Evolutionary conservation across 2,797 vertebrate species (phyloP).

Genomic region (Bufotes viridis): DNA sequence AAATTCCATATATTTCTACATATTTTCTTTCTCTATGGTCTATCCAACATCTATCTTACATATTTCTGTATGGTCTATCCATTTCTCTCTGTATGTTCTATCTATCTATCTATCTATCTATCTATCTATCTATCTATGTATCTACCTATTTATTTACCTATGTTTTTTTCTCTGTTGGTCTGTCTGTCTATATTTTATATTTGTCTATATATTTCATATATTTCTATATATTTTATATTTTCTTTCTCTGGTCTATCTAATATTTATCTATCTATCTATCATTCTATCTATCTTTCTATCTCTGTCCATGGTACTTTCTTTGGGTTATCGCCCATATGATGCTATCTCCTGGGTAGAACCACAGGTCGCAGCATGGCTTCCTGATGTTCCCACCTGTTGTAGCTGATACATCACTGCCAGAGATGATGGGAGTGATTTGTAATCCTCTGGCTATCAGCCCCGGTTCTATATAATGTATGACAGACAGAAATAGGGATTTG

Average conservation of each 20-base stretch:
- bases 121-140: neutral
- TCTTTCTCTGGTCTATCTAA: neutral
- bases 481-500: neutral
- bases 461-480: neutral
- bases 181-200: neutral
- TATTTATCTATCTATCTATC: neutral
- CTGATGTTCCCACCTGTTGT: neutral
- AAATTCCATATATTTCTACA: too few relatives aligned
- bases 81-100: neutral
- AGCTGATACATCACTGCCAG: neutral
- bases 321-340: neutral
- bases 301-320: neutral
- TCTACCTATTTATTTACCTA: neutral
- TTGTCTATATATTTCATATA: neutral
- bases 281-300: neutral
- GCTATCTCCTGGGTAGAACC: neutral
- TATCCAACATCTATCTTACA: neutral
- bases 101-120: neutral
- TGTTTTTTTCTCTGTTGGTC: neutral
- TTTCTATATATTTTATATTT: neutral
- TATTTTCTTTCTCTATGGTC: too few relatives aligned
- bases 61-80: neutral
- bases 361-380: conserved; percentile 2
- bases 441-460: neutral
- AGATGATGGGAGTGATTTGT: neutral